Base-by-base conservation (phyloP, 1,140 invertebrate genomes). In the Antheraea mylitta region DNA sequence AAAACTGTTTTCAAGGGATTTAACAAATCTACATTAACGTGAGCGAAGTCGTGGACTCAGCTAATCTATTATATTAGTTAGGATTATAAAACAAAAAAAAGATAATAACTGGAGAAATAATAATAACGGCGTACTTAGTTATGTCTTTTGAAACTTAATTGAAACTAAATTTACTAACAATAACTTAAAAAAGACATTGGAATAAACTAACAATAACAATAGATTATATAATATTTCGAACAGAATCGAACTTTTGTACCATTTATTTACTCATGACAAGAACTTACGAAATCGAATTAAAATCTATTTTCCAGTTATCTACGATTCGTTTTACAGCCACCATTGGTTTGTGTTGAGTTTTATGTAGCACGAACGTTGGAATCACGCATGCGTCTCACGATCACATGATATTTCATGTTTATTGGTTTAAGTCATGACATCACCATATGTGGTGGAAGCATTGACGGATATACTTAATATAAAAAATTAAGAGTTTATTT, bases 371-470 rank as follows among this genome's bases (percentile, higher is more conserved):
- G 73, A 82, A 81, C 76, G 76, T 74, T 66, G 58, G 70, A 74
- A 79, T 82, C 83, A 81, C 77, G 83, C 76, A 84, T 81, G 78
- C 84, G 62, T 80, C 67, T 78, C 83, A 86, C 84, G 83, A 81
- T 75, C 78, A 77, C 74, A 74, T 81, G 77, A 83, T 87, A 85
- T 87, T 82, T 88, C 81, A 82, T 76, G 76, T 89, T 89, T 88
- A 89, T 88, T 85, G 79, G 78, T 74, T 80, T 77, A 75, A 82
- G 83, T 88, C 85, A 89, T 89, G 87, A 86, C 82, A 87, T 85
- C 84, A 81, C 80, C 70, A 76, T 83, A 87, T 83, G 79, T 73
- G 84, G 82, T 81, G 77, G 72, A 72, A 76, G 69, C 80, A 80
- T 76, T 80, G 79, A 83, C 78, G 76, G 75, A 45, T 70, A 74